phyloP scores from a whole-genome alignment of 2,888 invertebrate species.

The Octodonta nipae region DNA sequence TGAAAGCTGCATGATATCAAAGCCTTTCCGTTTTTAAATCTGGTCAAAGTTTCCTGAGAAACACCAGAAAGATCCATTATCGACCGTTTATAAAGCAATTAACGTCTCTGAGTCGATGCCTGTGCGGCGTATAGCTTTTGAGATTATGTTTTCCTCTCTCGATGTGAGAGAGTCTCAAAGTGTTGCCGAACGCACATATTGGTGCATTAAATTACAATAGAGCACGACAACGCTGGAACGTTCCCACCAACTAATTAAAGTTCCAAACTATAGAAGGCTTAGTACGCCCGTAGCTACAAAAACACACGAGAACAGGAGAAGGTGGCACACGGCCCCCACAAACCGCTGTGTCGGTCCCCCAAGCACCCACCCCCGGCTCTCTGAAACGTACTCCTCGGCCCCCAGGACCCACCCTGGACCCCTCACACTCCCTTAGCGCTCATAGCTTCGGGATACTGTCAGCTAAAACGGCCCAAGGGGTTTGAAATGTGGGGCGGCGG shows the following conservation, averaged over 20 bases:
- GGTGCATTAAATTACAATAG: conserved; percentile 30
- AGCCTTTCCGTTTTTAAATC: no score
- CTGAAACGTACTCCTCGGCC: no score
- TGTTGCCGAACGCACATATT: conserved; percentile 17
- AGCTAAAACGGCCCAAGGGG: conserved; percentile 23
- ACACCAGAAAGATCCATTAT: neutral
- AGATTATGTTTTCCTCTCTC: neutral
- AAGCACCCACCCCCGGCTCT: no score
- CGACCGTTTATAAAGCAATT: conserved; percentile 1
- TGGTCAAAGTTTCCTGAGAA: no score
- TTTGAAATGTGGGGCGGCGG: conserved; percentile 12
- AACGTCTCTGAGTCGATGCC: neutral
- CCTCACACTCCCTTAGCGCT: conserved; percentile 24
- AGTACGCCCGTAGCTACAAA: conserved; percentile 27
- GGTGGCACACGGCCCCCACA: neutral
- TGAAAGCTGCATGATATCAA: no score
- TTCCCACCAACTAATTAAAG: conserved; percentile 37
- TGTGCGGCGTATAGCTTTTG: conserved; percentile 3
- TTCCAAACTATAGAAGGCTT: conserved; percentile 36
- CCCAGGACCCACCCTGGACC: no score
- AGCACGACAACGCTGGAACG: conserved; percentile 15
- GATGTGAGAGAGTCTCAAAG: neutral
- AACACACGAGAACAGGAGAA: conserved; percentile 15
- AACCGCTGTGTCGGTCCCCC: conserved; percentile 2
- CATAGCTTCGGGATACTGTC: conserved; percentile 33